phyloP scores from a whole-genome alignment of 2,113 vertebrate genomes.

The Lichenostomus cassidix region DNA sequence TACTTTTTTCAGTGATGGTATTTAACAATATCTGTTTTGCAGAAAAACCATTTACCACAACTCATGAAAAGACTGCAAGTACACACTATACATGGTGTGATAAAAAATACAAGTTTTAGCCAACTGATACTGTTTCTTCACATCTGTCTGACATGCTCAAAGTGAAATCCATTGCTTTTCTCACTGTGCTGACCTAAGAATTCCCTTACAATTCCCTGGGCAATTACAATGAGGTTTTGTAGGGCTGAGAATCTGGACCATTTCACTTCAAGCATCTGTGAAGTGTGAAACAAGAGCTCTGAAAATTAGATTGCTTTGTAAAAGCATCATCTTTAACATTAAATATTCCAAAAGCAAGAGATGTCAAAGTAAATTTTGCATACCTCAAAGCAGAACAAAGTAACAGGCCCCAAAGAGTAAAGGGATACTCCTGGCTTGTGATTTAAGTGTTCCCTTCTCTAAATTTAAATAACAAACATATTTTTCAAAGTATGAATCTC shows the following conservation, averaged over 20 bases:
- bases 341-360: neutral
- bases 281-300: neutral
- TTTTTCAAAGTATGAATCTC: conserved; percentile 7
- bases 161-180: neutral
- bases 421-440: neutral
- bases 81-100: neutral
- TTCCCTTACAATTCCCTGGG: neutral
- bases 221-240: neutral
- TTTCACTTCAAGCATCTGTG: neutral
- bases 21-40: neutral
- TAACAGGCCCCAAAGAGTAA: neutral
- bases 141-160: accelerated
- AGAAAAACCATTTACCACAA: neutral
- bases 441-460: neutral
- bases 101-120: neutral
- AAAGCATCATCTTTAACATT: neutral
- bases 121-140: neutral
- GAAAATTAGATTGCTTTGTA: neutral
- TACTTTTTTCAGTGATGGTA: neutral
- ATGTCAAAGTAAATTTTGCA: neutral
- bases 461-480: conserved; percentile 36
- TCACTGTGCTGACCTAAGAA: neutral
- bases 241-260: neutral
- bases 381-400: neutral
- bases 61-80: neutral